Evolutionary conservation across 2,888 invertebrate species (phyloP).

Genomic region (Drosophila paranaensis): DNA sequence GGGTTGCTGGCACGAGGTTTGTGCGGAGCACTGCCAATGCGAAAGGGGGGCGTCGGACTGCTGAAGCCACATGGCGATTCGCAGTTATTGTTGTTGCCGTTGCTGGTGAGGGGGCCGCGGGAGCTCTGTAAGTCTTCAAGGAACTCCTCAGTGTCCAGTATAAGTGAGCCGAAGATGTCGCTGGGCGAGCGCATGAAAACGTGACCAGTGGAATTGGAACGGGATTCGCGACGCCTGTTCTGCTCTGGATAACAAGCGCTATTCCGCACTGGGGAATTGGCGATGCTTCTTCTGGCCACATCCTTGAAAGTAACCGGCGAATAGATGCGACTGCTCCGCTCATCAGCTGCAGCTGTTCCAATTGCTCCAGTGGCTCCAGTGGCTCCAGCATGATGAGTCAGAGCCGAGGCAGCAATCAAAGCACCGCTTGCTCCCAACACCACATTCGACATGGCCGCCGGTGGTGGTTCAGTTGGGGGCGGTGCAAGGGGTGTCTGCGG

Average conservation of each 20-base stretch:
- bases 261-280: slow-evolving; percentile 89
- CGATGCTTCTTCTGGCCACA: slow-evolving; percentile 91
- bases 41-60: slow-evolving; percentile 87
- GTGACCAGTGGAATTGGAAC: slow-evolving; percentile 90
- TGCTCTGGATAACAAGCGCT: slow-evolving; percentile 52
- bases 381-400: slow-evolving; percentile 52
- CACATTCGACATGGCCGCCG: slow-evolving; percentile 48
- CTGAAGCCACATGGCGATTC: slow-evolving; percentile 85
- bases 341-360: slow-evolving; percentile 76
- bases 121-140: slow-evolving; percentile 84
- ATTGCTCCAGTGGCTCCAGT: slow-evolving; percentile 12
- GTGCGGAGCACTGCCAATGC: slow-evolving; percentile 86
- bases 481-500: slow-evolving; percentile 27
- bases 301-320: slow-evolving; percentile 94
- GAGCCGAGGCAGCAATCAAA: slow-evolving; percentile 59
- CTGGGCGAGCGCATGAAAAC: slow-evolving; percentile 86
- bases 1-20: slow-evolving; percentile 82
- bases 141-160: slow-evolving; percentile 87
- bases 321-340: slow-evolving; percentile 89
- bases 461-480: slow-evolving; percentile 27
- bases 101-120: slow-evolving; percentile 79
- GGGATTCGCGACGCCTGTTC: slow-evolving; percentile 86
- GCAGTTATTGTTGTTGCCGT: slow-evolving; percentile 57
- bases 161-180: slow-evolving; percentile 87
- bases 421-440: slow-evolving; percentile 58